Base-by-base conservation (phyloP, 1,140 invertebrate genomes). In the Euglossa dilemma region DNA sequence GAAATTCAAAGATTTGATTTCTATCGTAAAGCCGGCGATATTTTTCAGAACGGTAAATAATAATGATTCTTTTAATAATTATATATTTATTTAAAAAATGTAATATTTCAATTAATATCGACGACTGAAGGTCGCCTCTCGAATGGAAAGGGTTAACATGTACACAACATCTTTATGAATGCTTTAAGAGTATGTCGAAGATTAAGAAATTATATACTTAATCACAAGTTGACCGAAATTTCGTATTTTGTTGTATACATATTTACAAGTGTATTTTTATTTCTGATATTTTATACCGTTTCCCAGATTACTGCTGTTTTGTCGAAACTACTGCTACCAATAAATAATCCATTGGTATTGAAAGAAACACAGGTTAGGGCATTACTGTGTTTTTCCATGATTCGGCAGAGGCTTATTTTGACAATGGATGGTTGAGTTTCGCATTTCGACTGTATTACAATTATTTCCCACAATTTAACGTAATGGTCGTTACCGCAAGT, bases 391-490 rank as follows among this genome's bases (percentile, higher is more conserved):
- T 93, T 94, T 73, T 93, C 89, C 84, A 94, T 89, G 3, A 91
- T 66, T 71, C 90, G 89, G 63, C 84, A 86, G 36, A 93, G 89
- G 25, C 57, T 86, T 71, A 92, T 92, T 18, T 86, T 89, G 20
- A 90, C 91, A 9, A 85, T 85, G 43, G 86, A 83, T 14, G 89
- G 77, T 70, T 88, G 83, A 47, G 45, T 25, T 45, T 93, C 87
- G 36, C 83, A 87, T 69, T 93, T 93, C 28, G 90, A 82, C 47
- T 92, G 89, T 12, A 85, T 74, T 12, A 92, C 90, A 8, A 90
- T 94, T 7, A 97, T 95, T 63, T 95, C 95, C 97, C 97, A 98
- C 16, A 97, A 88, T 91, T 97, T 97, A 1, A 97, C 95, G n/a
- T 95, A 91, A 89, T 97, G 95, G 91, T 97, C 97, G 86, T 97